Percentiles rank a stretch among this genome's conserved stretches.
phyloP scores from a whole-genome alignment of 2,113 vertebrate genomes.

The Eira barbara region DNA sequence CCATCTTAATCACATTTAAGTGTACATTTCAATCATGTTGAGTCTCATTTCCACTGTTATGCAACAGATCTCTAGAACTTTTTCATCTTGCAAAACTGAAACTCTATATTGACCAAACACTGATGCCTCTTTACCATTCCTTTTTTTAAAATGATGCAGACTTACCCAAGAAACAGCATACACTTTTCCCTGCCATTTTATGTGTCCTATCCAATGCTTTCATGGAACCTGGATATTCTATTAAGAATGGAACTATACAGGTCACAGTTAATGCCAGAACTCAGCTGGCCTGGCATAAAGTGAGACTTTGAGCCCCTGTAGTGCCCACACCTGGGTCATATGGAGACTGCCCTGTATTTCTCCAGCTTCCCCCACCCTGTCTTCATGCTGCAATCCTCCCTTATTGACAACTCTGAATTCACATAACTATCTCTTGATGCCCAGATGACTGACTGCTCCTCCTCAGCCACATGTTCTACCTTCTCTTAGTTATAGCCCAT shows the following conservation, averaged over 20 bases:
- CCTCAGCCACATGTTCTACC: neutral
- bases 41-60: neutral
- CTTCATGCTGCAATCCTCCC: neutral
- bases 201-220: neutral
- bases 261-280: neutral
- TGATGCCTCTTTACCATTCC: neutral
- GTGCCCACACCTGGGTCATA: neutral
- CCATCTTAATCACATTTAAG: neutral
- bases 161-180: neutral
- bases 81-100: neutral
- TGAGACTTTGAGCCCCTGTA: neutral
- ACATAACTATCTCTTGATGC: neutral
- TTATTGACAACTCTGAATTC: neutral
- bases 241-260: neutral
- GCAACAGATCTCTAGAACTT: neutral
- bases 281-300: too few species aligned
- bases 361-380: neutral
- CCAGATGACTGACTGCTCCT: neutral
- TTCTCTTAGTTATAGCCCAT: neutral
- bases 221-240: neutral
- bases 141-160: neutral
- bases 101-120: neutral
- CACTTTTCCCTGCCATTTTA: neutral
- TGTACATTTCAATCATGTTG: neutral
- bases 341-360: neutral